A percentile compares a stretch with the other conserved stretches of the same genome.
These are phyloP conservation scores for Varecia variegata DNA, from an alignment of 2,797 vertebrate genomes.

Conservation along the genomic window DNA sequence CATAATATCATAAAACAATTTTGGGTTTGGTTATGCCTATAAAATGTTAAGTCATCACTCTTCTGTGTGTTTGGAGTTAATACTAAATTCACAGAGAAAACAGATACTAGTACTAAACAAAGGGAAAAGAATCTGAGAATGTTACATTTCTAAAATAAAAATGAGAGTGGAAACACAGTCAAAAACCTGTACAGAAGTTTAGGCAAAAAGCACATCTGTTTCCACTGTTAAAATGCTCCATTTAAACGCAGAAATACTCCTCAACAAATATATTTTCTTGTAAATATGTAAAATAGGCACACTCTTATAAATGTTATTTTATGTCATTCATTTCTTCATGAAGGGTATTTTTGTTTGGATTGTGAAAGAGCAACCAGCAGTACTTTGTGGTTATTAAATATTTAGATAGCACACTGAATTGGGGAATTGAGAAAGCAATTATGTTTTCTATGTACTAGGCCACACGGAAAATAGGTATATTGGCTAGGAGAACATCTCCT, in stretches of 20 bases:
- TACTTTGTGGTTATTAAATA: background rate
- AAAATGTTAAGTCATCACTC: background rate
- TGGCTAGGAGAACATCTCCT: background rate
- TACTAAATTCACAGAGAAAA: background rate
- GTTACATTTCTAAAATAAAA: background rate
- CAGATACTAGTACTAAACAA: background rate
- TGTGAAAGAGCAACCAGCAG: background rate
- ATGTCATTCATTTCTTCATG: background rate
- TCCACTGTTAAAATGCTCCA: background rate
- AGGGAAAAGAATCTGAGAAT: background rate
- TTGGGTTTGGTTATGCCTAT: background rate
- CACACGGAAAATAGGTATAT: background rate
- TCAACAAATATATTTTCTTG: background rate
- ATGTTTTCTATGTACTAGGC: background rate
- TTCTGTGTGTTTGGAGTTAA: background rate
- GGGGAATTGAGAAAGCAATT: background rate
- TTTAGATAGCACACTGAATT: background rate
- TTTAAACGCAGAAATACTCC: background rate
- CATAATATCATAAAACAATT: background rate
- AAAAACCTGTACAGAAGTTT: background rate
- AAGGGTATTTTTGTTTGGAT: background rate
- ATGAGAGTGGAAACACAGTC: background rate
- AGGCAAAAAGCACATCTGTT: background rate
- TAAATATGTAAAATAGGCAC: background rate
- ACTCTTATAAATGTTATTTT: background rate